Conservation (phyloP, 2,797 vertebrate species). For the Chaetodon trifasciatus region DNA sequence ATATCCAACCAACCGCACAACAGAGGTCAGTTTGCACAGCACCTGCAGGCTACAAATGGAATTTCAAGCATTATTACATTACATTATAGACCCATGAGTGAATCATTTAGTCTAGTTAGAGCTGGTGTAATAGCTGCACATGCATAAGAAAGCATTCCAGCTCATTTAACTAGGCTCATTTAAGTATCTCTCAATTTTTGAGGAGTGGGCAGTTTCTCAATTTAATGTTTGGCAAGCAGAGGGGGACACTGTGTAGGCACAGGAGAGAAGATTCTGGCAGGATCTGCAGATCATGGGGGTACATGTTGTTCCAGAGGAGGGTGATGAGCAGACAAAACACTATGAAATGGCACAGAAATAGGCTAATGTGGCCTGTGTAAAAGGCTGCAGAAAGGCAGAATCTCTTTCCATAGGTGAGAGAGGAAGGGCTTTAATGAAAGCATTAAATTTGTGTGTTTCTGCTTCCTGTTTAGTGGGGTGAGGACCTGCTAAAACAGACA, state of each 20-base stretch:
- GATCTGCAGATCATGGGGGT: conserved; percentile 38
- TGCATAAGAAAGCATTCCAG: conserved; percentile 14
- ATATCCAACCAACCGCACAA: conserved; percentile 47
- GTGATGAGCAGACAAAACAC: conserved; percentile 43
- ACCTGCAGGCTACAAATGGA: conserved; percentile 14
- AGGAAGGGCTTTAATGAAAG: conserved; percentile 7
- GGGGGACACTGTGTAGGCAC: conserved; percentile 47
- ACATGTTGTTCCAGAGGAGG: conserved; percentile 49
- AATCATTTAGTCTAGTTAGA: conserved; percentile 24
- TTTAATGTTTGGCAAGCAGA: conserved; percentile 66
- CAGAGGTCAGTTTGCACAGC: conserved; percentile 68
- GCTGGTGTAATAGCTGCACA: conserved; percentile 4
- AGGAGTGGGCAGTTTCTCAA: conserved; percentile 47
- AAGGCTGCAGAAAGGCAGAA: background rate
- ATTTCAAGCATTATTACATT: conserved; percentile 22
- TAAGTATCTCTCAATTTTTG: conserved; percentile 17
- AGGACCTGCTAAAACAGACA: conserved; percentile 63
- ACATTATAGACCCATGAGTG: conserved; percentile 9
- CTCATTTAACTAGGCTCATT: conserved; percentile 37
- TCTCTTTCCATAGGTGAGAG: background rate
- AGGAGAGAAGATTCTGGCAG: conserved; percentile 52
- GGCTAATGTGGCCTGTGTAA: conserved; percentile 12
- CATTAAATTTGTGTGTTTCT: background rate
- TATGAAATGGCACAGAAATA: conserved; percentile 43
- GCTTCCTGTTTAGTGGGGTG: conserved; percentile 54